Conservation (phyloP, 2,797 vertebrate genomes). For the Pelobates cultripes region DNA sequence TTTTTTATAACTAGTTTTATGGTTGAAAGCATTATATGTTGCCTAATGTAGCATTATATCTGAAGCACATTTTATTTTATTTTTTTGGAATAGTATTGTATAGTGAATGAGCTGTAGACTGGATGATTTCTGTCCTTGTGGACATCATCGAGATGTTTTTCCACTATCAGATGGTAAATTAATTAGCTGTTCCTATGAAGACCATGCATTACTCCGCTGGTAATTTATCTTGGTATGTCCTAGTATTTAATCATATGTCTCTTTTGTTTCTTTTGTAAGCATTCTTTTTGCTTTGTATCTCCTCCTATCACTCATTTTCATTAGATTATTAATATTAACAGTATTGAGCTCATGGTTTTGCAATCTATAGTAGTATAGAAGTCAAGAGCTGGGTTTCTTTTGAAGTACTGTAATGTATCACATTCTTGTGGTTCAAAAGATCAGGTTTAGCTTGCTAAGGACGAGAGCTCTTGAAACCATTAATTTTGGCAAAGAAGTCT, state of each 20-base stretch:
- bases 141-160: slow-evolving; percentile 16
- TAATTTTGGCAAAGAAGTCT: no score
- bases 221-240: not conserved
- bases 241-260: not conserved
- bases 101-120: not conserved
- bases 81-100: not conserved
- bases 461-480: no score
- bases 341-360: no score
- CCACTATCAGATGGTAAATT: slow-evolving; percentile 76
- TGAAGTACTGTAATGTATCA: no score
- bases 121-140: not conserved
- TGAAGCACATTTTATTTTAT: not conserved
- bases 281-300: not conserved
- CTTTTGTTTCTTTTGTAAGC: not conserved
- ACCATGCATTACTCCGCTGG: not conserved
- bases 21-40: not conserved
- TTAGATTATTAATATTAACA: not conserved
- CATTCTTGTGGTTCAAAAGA: no score
- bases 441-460: no score
- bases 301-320: not conserved
- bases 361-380: no score
- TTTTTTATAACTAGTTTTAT: not conserved
- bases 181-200: slow-evolving; percentile 81
- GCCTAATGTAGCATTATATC: not conserved
- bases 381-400: no score